Base-by-base conservation (phyloP, 2,797 vertebrate genomes). In the Coendou prehensilis region DNA sequence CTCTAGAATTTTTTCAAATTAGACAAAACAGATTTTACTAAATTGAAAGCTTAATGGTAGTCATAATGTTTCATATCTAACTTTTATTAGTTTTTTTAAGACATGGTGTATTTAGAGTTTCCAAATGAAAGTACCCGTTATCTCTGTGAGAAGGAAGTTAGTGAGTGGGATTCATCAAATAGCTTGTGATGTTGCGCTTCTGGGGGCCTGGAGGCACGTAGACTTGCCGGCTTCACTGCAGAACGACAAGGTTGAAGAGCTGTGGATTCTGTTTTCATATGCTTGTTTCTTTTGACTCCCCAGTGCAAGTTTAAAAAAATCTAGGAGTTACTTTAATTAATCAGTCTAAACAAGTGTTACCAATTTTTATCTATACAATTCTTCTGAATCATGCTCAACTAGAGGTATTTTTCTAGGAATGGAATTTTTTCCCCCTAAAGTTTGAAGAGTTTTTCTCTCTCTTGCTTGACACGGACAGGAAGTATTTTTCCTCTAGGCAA, bases 121-220 rank as follows among this genome's bases (percentile, higher is more conserved):
- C 26, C 89, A 95, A 73, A 81, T 78, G 3, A 79, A 90, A 11
- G 14, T 73, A 9, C 22, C 88, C 57, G 63, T 88, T 84, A 79
- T 88, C 89, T 89, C 30, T 91, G 14, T 97, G 52, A 78, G 64
- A 85, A 82, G 64, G 41, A 95, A 96, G 30, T 76, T 50, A 61
- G 7, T 75, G 67, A 87, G 4, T 93, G 54, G 54, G 59, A 84
- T 81, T 92, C 47, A 56, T 78, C 81, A 89, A 87, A 63, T 57
- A 89, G 37, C n/a, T 85, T 67, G 37, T 76, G 13, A n/a, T 84
- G 2, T 45, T 92, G 20, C 15, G 80, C 37, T 83, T 80, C 23
- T 79, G 41, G n/a, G 61, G 52, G 23, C 17, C 41, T 28, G 79
- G 54, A 93, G 73, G 78, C 37, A n/a, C 20, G 45, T 2, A 73